Evolutionary conservation across 2,797 vertebrate species (phyloP), one percentile per base, ranked within the genome.

Genomic region (Premnoplex brunnescens): DNA sequence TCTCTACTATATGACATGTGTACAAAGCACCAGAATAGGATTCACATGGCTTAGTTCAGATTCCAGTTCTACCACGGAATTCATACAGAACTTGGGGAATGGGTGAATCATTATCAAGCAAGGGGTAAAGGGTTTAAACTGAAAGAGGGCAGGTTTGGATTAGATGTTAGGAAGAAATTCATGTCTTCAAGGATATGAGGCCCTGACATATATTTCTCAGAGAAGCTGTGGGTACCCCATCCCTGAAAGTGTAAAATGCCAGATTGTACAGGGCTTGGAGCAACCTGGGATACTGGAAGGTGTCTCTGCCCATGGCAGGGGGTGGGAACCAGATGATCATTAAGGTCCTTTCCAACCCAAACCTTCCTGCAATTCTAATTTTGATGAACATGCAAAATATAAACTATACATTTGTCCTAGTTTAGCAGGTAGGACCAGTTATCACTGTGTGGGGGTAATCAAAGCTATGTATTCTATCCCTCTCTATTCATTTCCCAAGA

Each of bases 131-230:
- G 3, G 2, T 16, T 71, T 52, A 16, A 51, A 39, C 7, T 39
- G 12, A 64, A 51, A 51, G 14, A 6, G 2, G 2, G 1, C 2
- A 16, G 4, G 2, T 6, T 32, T 23, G 28, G 26, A 32, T 39
- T 27, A 41, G 14, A 7, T 32, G 9, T 41, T 23, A 20, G 14
- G 18, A 24, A 30, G 7, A 3, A 3, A 1, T 32, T 81, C 30
- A 54, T 67, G 10, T 12, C 6, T 36, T 3, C 8, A 6, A 60
- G 4, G 5, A 1, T 19, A 5, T 2, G 4, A 27, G 6, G 2
- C 1, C 16, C n/a, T 39, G n/a, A 6, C 10, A 36, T 14, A 44
- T 10, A 3, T 0, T 56, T 0, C 8, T 2, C 56, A 76, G n/a
- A 34, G 37, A 1, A 69, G 16, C 14, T 63, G 43, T 44, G 32